These are phyloP conservation scores for Psettodes erumei DNA, from an alignment of 2,113 vertebrate species.

Conservation along the genomic window DNA sequence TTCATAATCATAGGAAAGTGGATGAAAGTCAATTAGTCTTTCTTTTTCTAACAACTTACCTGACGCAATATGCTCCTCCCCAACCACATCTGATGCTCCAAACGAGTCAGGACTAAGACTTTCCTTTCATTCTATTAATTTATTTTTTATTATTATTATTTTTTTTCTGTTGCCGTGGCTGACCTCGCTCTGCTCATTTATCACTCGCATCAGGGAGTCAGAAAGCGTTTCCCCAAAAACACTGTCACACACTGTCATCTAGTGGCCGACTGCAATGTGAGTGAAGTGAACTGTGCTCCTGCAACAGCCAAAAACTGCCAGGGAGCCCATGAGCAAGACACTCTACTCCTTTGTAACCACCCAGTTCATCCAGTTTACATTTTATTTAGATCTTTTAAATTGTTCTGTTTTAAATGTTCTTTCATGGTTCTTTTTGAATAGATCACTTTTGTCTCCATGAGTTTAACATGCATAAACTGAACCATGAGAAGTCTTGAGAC, in stretches of 20 bases:
- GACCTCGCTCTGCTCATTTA: background rate
- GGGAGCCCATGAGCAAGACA: background rate
- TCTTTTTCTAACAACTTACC: background rate
- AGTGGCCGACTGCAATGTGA: constrained; percentile 20
- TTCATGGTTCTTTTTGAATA: too few relatives aligned
- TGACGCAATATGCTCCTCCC: background rate
- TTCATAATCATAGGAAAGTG: background rate
- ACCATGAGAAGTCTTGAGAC: too few relatives aligned
- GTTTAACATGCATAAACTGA: too few relatives aligned
- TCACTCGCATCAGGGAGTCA: too few relatives aligned
- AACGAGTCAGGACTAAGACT: background rate
- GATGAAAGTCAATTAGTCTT: background rate
- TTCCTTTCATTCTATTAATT: background rate
- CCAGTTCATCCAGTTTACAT: too few relatives aligned
- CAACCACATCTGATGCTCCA: background rate
- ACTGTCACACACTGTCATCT: constrained; percentile 47
- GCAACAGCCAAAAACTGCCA: background rate
- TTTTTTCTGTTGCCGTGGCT: background rate
- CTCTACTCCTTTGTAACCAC: too few relatives aligned
- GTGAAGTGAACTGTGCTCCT: too few relatives aligned
- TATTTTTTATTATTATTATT: too few relatives aligned
- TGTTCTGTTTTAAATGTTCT: too few relatives aligned
- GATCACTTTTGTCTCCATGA: too few relatives aligned
- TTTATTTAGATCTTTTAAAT: background rate
- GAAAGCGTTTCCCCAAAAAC: too few relatives aligned